Evolutionary conservation across 2,797 vertebrate species (phyloP), one percentile per base, ranked within the genome.

Genomic region (Propithecus perrieri): DNA sequence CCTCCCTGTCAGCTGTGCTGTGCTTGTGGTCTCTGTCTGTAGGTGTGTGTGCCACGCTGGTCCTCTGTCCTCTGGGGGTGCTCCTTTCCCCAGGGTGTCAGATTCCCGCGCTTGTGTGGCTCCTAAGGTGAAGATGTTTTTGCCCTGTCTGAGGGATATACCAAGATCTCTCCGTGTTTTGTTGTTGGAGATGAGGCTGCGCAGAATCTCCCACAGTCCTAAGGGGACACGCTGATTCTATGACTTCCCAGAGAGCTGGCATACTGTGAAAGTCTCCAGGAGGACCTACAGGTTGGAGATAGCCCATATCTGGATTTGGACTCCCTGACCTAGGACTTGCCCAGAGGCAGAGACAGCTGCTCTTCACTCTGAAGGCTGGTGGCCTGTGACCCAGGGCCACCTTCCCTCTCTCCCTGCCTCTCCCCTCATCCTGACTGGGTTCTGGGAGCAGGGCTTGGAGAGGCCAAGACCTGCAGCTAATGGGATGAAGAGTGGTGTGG

Each of bases 51-150:
- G 94, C 97, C 74, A 18, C 96, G 90, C 97, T 57, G 61, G 24
- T 24, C 81, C 59, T 81, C 67, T 50, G 3, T 75, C 76, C 81
- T 57, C 95, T 88, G 75, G 92, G 97, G 63, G 24, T 88, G 38
- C 95, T 75, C 94, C 96, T 97, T 88, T 83, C 97, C 98, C 97
- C 61, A 57, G 65, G 59, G 94, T 96, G 97, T 93, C 71, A 93
- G 88, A 94, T 80, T n/a, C 97, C 93, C 71, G 46, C 91, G 38
- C 74, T 97, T 96, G 86, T 67, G 71, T 57, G 84, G 59, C 85
- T 84, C 74, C 80, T 0, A 9, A 28, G n/a, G 76, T 96, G 96
- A 91, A 96, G 96, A 13, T 41, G 80, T 95, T 80, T 91, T 76
- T 41, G 67, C 76, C 65, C 75, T 2, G 18, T 46, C 53, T 35